phyloP scores from a whole-genome alignment of 2,113 vertebrate genomes.

The Zosterops borbonicus region DNA sequence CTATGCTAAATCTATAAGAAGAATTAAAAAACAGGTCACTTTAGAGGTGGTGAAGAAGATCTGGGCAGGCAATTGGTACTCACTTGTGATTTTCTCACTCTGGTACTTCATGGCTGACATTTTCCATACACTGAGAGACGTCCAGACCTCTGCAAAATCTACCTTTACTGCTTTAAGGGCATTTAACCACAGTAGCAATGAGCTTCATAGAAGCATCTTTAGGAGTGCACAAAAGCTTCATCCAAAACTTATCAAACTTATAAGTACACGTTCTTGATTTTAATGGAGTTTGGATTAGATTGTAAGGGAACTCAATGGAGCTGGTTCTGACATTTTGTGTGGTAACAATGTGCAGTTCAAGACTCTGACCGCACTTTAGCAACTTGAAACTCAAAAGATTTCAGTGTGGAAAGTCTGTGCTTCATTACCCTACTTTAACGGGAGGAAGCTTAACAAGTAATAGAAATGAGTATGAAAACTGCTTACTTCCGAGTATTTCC shows the following conservation, averaged over 20 bases:
- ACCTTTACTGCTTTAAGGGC: not conserved
- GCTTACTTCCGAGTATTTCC: slow-evolving; percentile 32
- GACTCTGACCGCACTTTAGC: not conserved
- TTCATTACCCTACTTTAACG: not conserved
- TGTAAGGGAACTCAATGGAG: not conserved
- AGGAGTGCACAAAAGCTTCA: not conserved
- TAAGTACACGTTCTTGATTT: not conserved
- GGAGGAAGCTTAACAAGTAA: not conserved
- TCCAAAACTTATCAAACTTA: not conserved
- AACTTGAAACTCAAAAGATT: slow-evolving; percentile 13
- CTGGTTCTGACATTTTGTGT: not conserved
- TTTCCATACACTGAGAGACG: not conserved
- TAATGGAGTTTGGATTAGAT: not conserved
- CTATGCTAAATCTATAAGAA: not conserved
- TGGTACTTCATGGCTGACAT: not conserved
- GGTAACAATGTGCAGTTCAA: not conserved
- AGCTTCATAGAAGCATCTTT: not conserved
- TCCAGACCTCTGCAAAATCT: not conserved
- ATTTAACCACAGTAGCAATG: not conserved
- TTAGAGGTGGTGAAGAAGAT: not conserved
- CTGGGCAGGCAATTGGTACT: not conserved
- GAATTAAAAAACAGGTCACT: not conserved
- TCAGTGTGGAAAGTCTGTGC: slow-evolving; percentile 6
- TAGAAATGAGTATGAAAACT: slow-evolving; percentile 23
- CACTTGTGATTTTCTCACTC: not conserved